Percentiles rank a stretch among this genome's conserved stretches.
Evolutionary conservation across 2,888 invertebrate species (phyloP).

Genomic region (Agrilus biguttatus): DNA sequence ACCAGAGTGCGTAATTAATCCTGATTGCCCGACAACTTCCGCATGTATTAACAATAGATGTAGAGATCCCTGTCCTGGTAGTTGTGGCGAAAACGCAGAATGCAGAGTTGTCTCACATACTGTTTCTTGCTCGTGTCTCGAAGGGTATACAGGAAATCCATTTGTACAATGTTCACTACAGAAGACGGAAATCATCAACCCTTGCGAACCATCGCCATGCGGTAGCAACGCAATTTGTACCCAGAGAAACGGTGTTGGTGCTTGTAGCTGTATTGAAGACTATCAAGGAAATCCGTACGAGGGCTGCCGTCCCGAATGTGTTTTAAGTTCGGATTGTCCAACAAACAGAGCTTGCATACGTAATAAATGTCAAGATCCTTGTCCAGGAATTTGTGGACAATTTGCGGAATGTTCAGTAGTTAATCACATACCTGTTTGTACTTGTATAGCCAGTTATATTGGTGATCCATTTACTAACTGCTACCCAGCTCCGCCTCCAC

Average conservation of each 20-base stretch:
- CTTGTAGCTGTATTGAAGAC: constrained; percentile 66
- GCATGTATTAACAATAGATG: constrained; percentile 73
- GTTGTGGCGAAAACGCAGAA: constrained; percentile 66
- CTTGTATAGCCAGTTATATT: constrained; percentile 53
- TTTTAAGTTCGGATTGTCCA: constrained; percentile 72
- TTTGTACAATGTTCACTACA: constrained; percentile 60
- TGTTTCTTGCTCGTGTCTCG: constrained; percentile 64
- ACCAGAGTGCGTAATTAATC: constrained; percentile 70
- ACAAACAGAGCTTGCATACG: constrained; percentile 68
- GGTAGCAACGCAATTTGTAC: constrained; percentile 71
- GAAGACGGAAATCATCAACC: constrained; percentile 44
- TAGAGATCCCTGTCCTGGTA: constrained; percentile 67
- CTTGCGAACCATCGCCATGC: constrained; percentile 78
- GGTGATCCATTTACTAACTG: constrained; percentile 60
- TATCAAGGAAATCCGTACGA: constrained; percentile 78
- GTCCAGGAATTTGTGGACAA: constrained; percentile 71
- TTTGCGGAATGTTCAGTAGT: constrained; percentile 73
- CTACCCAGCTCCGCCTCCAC: constrained; percentile 19
- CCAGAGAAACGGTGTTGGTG: constrained; percentile 62
- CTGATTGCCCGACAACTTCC: constrained; percentile 61
- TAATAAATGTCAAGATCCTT: constrained; percentile 76
- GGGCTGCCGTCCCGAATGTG: constrained; percentile 76
- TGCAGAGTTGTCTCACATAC: constrained; percentile 68
- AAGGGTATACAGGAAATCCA: constrained; percentile 68
- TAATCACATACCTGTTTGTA: constrained; percentile 77